Percentiles rank a stretch among this genome's conserved stretches.
Conservation (phyloP, 2,888 invertebrate genomes). For the Corbicula japonica region DNA sequence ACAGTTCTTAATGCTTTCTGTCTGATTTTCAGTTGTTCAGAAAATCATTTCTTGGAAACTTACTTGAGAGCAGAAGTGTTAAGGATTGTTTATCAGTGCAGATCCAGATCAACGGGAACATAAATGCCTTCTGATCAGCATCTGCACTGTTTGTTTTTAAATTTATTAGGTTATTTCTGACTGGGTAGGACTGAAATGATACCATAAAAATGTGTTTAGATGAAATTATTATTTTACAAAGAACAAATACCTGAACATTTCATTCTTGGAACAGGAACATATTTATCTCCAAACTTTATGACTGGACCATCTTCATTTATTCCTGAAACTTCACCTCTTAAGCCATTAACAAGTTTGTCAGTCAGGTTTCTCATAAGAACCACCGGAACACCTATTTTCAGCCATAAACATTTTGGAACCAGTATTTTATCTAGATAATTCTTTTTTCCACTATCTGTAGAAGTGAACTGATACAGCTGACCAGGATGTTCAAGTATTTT, state of each 20-base stretch:
- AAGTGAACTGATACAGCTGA: background rate
- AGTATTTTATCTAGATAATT: background rate
- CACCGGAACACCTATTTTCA: constrained; percentile 4
- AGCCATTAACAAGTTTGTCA: constrained; percentile 13
- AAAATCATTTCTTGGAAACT: too few relatives aligned
- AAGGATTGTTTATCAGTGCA: too few relatives aligned
- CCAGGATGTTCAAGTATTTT: constrained; percentile 7
- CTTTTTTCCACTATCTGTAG: constrained; percentile 3
- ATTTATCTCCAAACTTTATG: background rate
- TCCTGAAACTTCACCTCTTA: background rate
- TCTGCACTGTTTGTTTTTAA: too few relatives aligned
- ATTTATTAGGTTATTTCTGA: too few relatives aligned
- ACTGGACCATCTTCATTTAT: constrained; percentile 2
- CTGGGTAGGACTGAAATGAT: too few relatives aligned
- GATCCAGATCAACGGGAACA: too few relatives aligned
- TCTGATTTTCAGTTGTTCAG: too few relatives aligned
- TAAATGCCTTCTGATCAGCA: too few relatives aligned
- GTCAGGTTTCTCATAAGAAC: constrained; percentile 15
- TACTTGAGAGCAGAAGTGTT: too few relatives aligned
- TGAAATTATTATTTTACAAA: too few relatives aligned
- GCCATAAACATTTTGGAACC: constrained; percentile 6
- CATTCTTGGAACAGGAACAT: background rate
- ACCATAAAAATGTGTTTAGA: too few relatives aligned
- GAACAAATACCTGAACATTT: background rate
- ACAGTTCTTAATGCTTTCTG: too few relatives aligned